Evolutionary conservation across 2,113 vertebrate species (phyloP), one percentile per base, ranked within the genome.

Genomic region (Antennarius striatus): DNA sequence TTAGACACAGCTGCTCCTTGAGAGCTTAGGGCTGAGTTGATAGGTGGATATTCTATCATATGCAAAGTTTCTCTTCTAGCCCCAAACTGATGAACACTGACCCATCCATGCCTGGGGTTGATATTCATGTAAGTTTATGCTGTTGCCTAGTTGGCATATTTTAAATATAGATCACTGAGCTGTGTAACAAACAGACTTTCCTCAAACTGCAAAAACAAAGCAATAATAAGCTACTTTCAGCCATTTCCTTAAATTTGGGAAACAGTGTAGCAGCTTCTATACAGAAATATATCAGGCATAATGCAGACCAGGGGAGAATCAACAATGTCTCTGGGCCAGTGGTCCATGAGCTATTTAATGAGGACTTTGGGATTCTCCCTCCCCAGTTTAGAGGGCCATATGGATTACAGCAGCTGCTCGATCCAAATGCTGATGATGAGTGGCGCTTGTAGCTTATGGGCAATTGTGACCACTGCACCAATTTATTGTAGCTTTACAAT

Each of bases 321-420:
- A 83, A 62, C 63, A 51, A 79, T 69, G 71, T 86, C 79, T 85
- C 77, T 75, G 72, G 78, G 81, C 85, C 84, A 89, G 73, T 87
- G 84, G 84, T 82, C 82, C 82, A 82, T 91, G 88, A 87, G 74
- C 80, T 77, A 76, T 89, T 81, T 86, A 86, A 89, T 88, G 85
- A 85, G 75, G 73, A 82, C 72, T 70, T 42, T 0, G 78, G 77
- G 79, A 84, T 75, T 76, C 72, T 86, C 82, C 61, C 75, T 83
- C 72, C 55, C 71, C 77, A 65, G 71, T 78, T 86, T 76, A 83
- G 71, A 87, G 74, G 73, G 74, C 84, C 90, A 90, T 88, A 89
- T 90, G 90, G 87, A 77, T 82, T 75, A 73, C 69, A 88, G 82
- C 84, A 91, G 83, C 85, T 91, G 88, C 78, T 88, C 54, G 46